These are phyloP conservation scores for Euthynnus affinis DNA, from an alignment of 2,797 vertebrate genomes.

Conservation along the genomic window DNA sequence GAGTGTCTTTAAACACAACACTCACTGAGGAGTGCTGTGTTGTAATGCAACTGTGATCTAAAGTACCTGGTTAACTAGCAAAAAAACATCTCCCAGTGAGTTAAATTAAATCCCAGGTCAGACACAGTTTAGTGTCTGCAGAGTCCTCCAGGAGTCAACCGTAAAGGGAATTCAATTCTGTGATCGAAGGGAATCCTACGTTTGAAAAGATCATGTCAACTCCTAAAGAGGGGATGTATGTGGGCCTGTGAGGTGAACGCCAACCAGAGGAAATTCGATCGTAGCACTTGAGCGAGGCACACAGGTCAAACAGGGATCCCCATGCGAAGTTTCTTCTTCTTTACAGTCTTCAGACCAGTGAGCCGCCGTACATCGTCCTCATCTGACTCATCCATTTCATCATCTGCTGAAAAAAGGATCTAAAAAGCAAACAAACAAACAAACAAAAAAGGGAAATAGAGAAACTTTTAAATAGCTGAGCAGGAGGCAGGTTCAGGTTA, in stretches of 20 bases:
- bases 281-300: conserved; percentile 31
- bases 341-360: conserved; percentile 90
- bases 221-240: conserved; percentile 33
- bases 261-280: conserved; percentile 30
- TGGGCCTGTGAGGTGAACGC: conserved; percentile 33
- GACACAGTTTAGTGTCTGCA: conserved; percentile 22
- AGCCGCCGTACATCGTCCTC: conserved; percentile 94
- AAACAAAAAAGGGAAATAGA: neutral
- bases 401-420: conserved; percentile 98
- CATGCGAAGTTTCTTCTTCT: conserved; percentile 97
- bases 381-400: conserved; percentile 98
- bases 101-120: conserved; percentile 14
- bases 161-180: conserved; percentile 35
- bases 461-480: neutral
- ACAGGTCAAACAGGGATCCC: conserved; percentile 94
- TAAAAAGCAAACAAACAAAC: conserved; percentile 68
- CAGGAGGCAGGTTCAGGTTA: neutral
- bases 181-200: conserved; percentile 7
- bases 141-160: conserved; percentile 31
- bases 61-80: conserved; percentile 32
- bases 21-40: conserved; percentile 4
- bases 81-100: conserved; percentile 30
- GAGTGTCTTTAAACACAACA: conserved; percentile 32
- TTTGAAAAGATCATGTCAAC: neutral
- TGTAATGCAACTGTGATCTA: conserved; percentile 41